Percentiles rank a stretch among this genome's conserved stretches.
Evolutionary conservation across 2,888 invertebrate genomes (phyloP).

Genomic region (Trachelus stipa): DNA sequence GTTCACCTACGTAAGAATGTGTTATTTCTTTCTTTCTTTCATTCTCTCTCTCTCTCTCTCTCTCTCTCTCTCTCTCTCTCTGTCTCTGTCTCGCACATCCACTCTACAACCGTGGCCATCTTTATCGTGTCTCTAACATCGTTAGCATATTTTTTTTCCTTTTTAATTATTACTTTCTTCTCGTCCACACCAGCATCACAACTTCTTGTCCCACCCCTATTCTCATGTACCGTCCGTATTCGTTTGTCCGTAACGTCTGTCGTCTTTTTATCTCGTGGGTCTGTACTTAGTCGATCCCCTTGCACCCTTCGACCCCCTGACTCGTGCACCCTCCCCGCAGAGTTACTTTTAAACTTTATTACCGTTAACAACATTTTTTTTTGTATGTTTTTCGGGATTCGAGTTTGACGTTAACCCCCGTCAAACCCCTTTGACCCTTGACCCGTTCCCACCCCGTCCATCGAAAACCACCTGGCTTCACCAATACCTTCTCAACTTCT

Average conservation of each 20-base stretch:
- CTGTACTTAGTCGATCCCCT: neutral
- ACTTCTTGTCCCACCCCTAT: neutral
- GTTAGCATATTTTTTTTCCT: slow-evolving; percentile 22
- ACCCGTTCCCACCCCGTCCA: neutral
- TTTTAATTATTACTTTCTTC: slow-evolving; percentile 17
- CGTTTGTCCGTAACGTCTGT: neutral
- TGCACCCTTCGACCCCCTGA: neutral
- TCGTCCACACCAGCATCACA: neutral
- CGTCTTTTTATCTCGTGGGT: neutral
- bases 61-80: slow-evolving; percentile 18
- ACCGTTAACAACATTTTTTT: neutral
- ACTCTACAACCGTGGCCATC: neutral
- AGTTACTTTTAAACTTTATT: neutral
- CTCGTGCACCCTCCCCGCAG: neutral
- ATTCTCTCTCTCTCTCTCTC: slow-evolving; percentile 12
- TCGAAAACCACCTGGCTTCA: neutral
- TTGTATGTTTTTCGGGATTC: neutral
- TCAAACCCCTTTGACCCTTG: neutral
- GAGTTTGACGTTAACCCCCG: neutral
- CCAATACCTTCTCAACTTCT: neutral
- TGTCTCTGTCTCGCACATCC: slow-evolving; percentile 17
- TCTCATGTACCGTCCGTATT: neutral
- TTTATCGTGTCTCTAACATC: neutral
- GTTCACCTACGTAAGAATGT: slow-evolving; percentile 33
- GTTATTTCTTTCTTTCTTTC: slow-evolving; percentile 16